A percentile compares a stretch with the other conserved stretches of the same genome.
These are phyloP conservation scores for Pseudomyrmex dendroicus DNA, from an alignment of 1,140 invertebrate species.

Conservation along the genomic window DNA sequence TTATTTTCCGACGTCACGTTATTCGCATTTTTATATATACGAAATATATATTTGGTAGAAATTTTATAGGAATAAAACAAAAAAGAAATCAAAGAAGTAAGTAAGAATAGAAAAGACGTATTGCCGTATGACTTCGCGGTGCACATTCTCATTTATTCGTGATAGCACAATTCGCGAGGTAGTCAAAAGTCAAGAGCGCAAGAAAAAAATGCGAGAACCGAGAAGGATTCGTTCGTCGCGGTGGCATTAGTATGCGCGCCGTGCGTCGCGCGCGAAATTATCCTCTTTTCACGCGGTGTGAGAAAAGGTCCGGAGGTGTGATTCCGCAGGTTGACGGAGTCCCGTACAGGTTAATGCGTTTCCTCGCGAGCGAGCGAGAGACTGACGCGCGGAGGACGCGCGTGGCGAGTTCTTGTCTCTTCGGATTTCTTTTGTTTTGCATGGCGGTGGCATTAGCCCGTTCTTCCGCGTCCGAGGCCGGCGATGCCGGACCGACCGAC, in stretches of 20 bases:
- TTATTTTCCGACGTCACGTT: too few relatives aligned
- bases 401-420: conserved; percentile 55
- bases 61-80: too few relatives aligned
- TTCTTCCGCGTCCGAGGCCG: conserved; percentile 74
- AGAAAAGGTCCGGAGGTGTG: conserved; percentile 49
- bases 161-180: background rate
- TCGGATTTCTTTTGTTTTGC: conserved; percentile 71
- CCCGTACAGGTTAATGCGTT: conserved; percentile 44
- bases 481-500: conserved; percentile 15
- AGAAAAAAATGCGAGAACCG: too few relatives aligned
- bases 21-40: too few relatives aligned
- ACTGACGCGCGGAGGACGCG: conserved; percentile 34
- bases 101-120: too few relatives aligned
- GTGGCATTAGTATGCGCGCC: conserved; percentile 37
- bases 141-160: background rate
- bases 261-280: background rate
- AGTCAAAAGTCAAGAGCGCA: background rate
- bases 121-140: too few relatives aligned
- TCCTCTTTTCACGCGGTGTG: conserved; percentile 15
- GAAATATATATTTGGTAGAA: too few relatives aligned
- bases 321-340: conserved; percentile 40
- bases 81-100: too few relatives aligned
- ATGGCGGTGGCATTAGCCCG: conserved; percentile 69
- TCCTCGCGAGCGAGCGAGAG: background rate
- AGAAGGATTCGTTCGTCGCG: conserved; percentile 27